phyloP scores from a whole-genome alignment of 2,888 invertebrate genomes.

The Halocaridina rubra region DNA sequence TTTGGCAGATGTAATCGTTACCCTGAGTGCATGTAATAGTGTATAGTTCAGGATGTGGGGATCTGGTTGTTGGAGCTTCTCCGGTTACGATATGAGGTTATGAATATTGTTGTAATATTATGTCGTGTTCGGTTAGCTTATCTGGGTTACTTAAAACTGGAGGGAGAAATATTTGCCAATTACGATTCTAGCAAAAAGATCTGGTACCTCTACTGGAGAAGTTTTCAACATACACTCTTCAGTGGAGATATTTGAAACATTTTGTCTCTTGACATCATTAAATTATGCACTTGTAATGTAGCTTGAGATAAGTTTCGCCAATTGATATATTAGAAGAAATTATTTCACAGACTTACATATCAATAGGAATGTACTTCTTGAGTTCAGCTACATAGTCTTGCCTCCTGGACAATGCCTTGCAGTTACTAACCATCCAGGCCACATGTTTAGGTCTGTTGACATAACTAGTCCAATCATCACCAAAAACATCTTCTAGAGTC shows the following conservation, averaged over 20 bases:
- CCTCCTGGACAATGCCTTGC: not conserved
- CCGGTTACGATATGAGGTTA: not conserved
- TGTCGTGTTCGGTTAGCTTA: not conserved
- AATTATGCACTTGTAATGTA: not conserved
- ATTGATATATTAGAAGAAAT: too few species aligned
- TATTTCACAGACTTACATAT: not conserved
- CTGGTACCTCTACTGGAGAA: not conserved
- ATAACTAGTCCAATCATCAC: not conserved
- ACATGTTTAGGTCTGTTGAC: not conserved
- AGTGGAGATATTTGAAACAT: not conserved
- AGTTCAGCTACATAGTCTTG: not conserved
- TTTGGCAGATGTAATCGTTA: too few species aligned
- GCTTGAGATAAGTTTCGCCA: too few species aligned
- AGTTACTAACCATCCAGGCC: not conserved
- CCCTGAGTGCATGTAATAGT: too few species aligned
- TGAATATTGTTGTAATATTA: not conserved
- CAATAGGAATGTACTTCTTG: not conserved
- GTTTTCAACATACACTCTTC: not conserved
- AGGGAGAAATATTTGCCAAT: constrained; percentile 64
- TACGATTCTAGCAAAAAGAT: not conserved
- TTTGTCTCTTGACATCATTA: not conserved
- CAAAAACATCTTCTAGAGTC: not conserved
- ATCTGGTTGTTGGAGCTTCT: not conserved
- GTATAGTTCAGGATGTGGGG: too few species aligned
- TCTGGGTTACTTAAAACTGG: constrained; percentile 52